Conservation (phyloP, 2,113 vertebrate genomes). For the Columbina picui region DNA sequence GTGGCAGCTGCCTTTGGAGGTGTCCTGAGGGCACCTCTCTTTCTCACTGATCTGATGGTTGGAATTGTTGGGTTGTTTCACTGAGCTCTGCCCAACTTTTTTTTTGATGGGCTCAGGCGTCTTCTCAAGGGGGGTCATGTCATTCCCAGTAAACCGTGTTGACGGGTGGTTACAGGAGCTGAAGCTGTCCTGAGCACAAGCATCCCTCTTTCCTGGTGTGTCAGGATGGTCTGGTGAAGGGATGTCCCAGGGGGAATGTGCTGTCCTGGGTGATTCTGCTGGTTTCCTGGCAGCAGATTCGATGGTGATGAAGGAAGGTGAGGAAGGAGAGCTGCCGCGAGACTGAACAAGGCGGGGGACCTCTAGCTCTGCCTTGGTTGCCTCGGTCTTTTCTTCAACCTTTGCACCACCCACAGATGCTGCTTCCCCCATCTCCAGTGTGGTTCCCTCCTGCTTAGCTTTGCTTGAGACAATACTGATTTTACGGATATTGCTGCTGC, state of each 20-base stretch:
- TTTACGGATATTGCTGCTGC: conserved; percentile 76
- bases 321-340: conserved; percentile 76
- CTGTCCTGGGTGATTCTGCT: conserved; percentile 40
- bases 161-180: conserved; percentile 9
- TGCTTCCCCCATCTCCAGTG: background rate
- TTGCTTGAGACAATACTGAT: conserved; percentile 82
- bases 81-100: conserved; percentile 5
- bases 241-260: background rate
- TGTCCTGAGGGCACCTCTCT: background rate
- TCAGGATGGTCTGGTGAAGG: conserved; percentile 1
- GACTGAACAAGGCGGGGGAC: conserved; percentile 54
- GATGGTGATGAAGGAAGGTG: conserved; percentile 87
- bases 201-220: conserved; percentile 19
- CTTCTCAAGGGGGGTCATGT: background rate
- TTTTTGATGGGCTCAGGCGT: background rate
- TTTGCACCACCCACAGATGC: background rate
- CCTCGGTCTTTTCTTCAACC: background rate
- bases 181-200: conserved; percentile 18
- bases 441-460: conserved; percentile 23
- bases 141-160: background rate
- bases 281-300: conserved; percentile 84
- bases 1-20: conserved; percentile 35
- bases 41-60: background rate
- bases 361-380: background rate
- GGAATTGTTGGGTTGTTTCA: conserved; percentile 17